Percentiles rank a stretch among this genome's conserved stretches.
These are phyloP conservation scores for Drosophila mauritiana DNA, from an alignment of 1,140 invertebrate species.

Conservation along the genomic window DNA sequence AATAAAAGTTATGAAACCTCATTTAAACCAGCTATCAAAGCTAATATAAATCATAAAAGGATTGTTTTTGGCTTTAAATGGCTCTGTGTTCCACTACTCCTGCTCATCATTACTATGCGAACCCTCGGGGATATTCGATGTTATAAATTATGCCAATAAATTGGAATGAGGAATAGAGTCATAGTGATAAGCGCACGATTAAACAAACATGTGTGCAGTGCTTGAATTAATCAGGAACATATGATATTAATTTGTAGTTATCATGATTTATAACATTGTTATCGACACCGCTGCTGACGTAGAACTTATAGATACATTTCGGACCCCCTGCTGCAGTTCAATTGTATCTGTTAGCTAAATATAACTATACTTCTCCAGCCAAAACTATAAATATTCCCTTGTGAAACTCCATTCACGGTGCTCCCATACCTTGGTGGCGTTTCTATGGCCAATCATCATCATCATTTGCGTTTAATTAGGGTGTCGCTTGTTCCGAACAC, in stretches of 20 bases:
- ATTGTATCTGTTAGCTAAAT: slow-evolving; percentile 4
- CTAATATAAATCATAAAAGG: background rate
- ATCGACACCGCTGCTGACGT: background rate
- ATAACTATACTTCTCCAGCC: background rate
- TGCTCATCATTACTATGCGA: too few relatives aligned
- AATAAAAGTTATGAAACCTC: too few relatives aligned
- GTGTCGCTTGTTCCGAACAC: slow-evolving; percentile 35
- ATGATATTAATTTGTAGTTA: slow-evolving; percentile 10
- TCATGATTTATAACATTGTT: slow-evolving; percentile 20
- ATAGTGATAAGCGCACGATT: slow-evolving; percentile 17
- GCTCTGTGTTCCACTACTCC: background rate
- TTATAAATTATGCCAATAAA: slow-evolving; percentile 15
- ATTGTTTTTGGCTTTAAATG: background rate
- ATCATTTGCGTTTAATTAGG: slow-evolving; percentile 54
- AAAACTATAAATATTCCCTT: slow-evolving; percentile 12
- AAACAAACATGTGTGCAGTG: slow-evolving; percentile 26
- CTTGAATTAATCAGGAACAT: slow-evolving; percentile 25
- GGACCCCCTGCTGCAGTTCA: background rate
- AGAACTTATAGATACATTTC: background rate
- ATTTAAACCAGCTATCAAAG: background rate
- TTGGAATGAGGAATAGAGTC: slow-evolving; percentile 9
- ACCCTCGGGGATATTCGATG: background rate
- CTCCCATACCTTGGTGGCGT: background rate
- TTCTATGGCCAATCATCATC: slow-evolving; percentile 18
- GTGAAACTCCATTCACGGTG: too few relatives aligned